phyloP scores from a whole-genome alignment of 1,140 invertebrate species.

The Eulimnadia texana region DNA sequence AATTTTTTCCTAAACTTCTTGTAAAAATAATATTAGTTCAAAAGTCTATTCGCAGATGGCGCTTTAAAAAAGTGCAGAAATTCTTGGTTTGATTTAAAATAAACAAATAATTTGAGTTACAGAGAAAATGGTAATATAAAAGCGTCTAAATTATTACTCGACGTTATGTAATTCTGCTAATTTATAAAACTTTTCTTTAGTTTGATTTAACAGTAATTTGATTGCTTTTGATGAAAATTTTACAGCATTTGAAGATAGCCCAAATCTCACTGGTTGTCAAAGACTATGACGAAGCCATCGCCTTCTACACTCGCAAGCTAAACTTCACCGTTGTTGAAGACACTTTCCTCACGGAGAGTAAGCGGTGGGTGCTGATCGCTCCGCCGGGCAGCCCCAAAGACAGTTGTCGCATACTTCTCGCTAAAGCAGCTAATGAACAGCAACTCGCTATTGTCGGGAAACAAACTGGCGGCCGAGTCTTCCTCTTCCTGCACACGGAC shows the following conservation, averaged over 20 bases:
- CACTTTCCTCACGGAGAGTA: not conserved
- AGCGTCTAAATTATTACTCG: too few species aligned
- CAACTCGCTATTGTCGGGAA: conserved; percentile 10
- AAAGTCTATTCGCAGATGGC: too few species aligned
- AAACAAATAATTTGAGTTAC: too few species aligned
- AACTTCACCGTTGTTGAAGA: conserved; percentile 5
- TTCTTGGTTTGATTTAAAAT: too few species aligned
- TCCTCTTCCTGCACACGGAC: conserved; percentile 13
- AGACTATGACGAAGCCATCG: conserved; percentile 11
- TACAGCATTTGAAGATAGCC: not conserved
- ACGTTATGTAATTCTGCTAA: too few species aligned
- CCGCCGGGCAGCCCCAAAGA: conserved; percentile 1
- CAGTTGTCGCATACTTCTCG: conserved; percentile 5
- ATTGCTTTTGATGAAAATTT: too few species aligned
- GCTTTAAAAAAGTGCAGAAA: too few species aligned
- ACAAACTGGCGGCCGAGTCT: conserved; percentile 10
- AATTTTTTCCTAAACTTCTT: too few species aligned
- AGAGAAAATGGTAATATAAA: too few species aligned
- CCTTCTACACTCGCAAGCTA: conserved; percentile 8
- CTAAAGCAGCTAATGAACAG: not conserved
- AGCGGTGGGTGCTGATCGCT: conserved; percentile 11
- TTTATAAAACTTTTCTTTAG: too few species aligned
- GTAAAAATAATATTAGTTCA: too few species aligned
- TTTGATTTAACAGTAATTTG: too few species aligned
- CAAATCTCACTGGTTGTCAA: conserved; percentile 3